phyloP scores from a whole-genome alignment of 2,888 invertebrate species.

The Dexiosoma caninum region DNA sequence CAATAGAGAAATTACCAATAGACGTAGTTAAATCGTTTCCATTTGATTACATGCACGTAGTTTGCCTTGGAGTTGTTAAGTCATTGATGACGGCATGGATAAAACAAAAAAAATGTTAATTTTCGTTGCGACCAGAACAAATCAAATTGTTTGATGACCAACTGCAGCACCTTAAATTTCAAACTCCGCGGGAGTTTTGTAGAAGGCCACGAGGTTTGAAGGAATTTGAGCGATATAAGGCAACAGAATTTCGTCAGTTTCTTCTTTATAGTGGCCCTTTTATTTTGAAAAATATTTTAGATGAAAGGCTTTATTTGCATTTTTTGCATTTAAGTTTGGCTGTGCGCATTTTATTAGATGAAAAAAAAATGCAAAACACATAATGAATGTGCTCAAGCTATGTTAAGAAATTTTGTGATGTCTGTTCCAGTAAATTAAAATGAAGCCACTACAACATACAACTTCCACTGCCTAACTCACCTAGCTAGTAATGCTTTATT shows the following conservation, averaged over 20 bases:
- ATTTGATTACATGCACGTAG: constrained; percentile 50
- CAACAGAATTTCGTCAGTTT: too few relatives aligned
- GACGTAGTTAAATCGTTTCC: constrained; percentile 27
- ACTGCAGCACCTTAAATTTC: constrained; percentile 7
- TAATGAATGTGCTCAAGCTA: constrained; percentile 20
- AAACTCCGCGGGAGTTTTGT: constrained; percentile 39
- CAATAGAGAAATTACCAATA: constrained; percentile 30
- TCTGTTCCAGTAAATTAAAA: constrained; percentile 25
- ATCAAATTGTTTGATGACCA: constrained; percentile 20
- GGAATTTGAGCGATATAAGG: too few relatives aligned
- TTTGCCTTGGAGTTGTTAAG: constrained; percentile 36
- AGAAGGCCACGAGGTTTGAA: constrained; percentile 29
- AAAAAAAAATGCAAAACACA: constrained; percentile 18
- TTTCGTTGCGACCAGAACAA: constrained; percentile 23
- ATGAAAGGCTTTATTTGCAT: constrained; percentile 1
- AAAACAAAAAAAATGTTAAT: constrained; percentile 34
- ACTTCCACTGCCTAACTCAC: constrained; percentile 41
- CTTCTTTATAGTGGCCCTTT: too few relatives aligned
- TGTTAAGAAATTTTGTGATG: constrained; percentile 32
- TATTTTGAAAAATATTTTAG: constrained; percentile 21
- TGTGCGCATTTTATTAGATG: constrained; percentile 23
- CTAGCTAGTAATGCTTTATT: constrained; percentile 31
- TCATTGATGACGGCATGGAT: constrained; percentile 31
- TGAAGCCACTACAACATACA: constrained; percentile 35
- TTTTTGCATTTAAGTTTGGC: constrained; percentile 32